phyloP scores from a whole-genome alignment of 2,797 vertebrate genomes.

The Sebastes cheni region DNA sequence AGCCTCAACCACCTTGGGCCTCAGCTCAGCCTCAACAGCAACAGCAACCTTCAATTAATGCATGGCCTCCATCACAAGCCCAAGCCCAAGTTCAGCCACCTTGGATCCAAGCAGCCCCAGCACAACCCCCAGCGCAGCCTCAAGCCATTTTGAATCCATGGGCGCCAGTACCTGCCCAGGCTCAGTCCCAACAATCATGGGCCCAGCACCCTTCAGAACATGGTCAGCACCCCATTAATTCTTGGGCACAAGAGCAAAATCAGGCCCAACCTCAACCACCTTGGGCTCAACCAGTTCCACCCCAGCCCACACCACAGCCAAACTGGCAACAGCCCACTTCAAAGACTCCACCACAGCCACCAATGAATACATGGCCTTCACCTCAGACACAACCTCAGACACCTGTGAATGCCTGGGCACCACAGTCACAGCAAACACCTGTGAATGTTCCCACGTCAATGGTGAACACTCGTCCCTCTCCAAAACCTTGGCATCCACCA shows the following conservation, averaged over 20 bases:
- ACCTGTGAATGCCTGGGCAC: slow-evolving; percentile 60
- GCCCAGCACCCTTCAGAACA: slow-evolving; percentile 69
- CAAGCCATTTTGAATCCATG: slow-evolving; percentile 71
- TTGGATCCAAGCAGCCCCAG: slow-evolving; percentile 71
- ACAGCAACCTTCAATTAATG: slow-evolving; percentile 60
- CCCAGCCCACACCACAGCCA: slow-evolving; percentile 60
- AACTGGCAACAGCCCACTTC: slow-evolving; percentile 71
- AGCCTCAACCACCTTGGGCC: slow-evolving; percentile 70
- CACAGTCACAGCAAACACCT: slow-evolving; percentile 81
- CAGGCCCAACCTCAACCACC: slow-evolving; percentile 64
- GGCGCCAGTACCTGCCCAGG: slow-evolving; percentile 70
- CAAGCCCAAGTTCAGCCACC: slow-evolving; percentile 71
- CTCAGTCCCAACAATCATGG: slow-evolving; percentile 74
- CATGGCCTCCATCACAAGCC: slow-evolving; percentile 71
- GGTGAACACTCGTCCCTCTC: slow-evolving; percentile 72
- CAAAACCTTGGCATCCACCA: slow-evolving; percentile 74
- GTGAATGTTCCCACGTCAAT: slow-evolving; percentile 69
- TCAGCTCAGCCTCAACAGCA: slow-evolving; percentile 70
- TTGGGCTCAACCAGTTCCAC: slow-evolving; percentile 62
- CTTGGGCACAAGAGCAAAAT: slow-evolving; percentile 68
- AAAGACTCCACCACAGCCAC: slow-evolving; percentile 56
- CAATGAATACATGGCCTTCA: slow-evolving; percentile 65
- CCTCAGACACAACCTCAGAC: slow-evolving; percentile 69
- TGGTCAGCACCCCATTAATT: slow-evolving; percentile 49
- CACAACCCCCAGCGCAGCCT: slow-evolving; percentile 62